Conservation (phyloP, 1,140 invertebrate species). For the Nymphalis io region DNA sequence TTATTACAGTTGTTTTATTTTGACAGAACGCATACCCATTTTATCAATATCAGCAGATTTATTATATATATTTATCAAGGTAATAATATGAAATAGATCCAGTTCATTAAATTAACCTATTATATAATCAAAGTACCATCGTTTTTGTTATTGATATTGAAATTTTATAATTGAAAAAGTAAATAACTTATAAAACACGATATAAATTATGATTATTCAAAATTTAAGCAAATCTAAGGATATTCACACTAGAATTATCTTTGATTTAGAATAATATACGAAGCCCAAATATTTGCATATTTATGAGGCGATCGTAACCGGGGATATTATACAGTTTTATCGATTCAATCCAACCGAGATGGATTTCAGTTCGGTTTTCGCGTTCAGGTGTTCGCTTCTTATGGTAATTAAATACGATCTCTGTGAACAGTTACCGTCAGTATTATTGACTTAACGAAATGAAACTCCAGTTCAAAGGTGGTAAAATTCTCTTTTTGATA, state of each 20-base stretch:
- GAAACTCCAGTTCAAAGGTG: background rate
- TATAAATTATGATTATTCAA: background rate
- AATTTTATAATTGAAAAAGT: too few species aligned
- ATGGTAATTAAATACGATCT: slow-evolving; percentile 22
- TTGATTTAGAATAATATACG: slow-evolving; percentile 14
- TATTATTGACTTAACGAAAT: slow-evolving; percentile 1
- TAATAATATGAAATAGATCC: too few species aligned
- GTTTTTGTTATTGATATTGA: too few species aligned
- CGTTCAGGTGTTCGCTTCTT: slow-evolving; percentile 15
- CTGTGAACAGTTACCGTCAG: background rate
- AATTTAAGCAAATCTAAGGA: background rate
- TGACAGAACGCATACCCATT: background rate
- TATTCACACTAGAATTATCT: slow-evolving; percentile 11
- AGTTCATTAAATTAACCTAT: too few species aligned
- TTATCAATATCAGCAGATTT: background rate
- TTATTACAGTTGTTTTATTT: slow-evolving; percentile 38
- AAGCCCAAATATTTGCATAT: slow-evolving; percentile 18
- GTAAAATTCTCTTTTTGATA: background rate
- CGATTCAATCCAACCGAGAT: slow-evolving; percentile 22
- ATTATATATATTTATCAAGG: too few species aligned
- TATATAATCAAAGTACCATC: too few species aligned
- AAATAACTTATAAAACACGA: too few species aligned
- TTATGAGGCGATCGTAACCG: slow-evolving; percentile 15
- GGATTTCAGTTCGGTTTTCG: slow-evolving; percentile 14
- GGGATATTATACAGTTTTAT: slow-evolving; percentile 26